Evolutionary conservation across 92 coral and sea anemone species (phyloP).

Genomic region (Zoanthus sociatus): DNA sequence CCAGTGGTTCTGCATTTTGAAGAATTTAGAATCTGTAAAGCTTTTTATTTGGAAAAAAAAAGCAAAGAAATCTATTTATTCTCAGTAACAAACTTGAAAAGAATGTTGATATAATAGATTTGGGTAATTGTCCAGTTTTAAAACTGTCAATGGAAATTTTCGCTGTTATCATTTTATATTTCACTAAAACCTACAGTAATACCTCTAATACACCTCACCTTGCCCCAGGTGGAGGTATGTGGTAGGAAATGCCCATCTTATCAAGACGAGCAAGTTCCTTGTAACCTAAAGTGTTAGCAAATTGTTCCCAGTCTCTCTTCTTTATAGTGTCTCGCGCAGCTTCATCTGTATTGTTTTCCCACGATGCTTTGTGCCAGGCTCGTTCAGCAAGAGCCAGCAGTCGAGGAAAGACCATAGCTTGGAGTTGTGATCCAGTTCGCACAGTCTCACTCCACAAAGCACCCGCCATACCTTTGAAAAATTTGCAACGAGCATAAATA

Average conservation of each 20-base stretch:
- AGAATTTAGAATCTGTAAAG: too few species aligned
- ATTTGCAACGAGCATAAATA: background rate
- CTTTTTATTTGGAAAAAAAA: too few species aligned
- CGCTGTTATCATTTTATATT: background rate
- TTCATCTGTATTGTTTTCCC: slow-evolving; percentile 72
- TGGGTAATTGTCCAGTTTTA: background rate
- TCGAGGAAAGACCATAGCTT: slow-evolving; percentile 89
- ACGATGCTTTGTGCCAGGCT: slow-evolving; percentile 96
- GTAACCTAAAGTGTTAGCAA: slow-evolving; percentile 86
- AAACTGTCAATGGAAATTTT: background rate
- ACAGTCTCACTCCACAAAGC: slow-evolving; percentile 95
- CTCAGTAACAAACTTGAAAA: too few species aligned
- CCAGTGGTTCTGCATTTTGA: too few species aligned
- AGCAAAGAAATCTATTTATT: too few species aligned
- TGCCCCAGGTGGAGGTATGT: slow-evolving; percentile 84
- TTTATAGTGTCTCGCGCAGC: slow-evolving; percentile 55
- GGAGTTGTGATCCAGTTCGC: slow-evolving; percentile 86
- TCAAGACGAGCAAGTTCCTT: slow-evolving; percentile 86
- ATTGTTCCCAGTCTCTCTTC: slow-evolving; percentile 76
- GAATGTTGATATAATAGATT: too few species aligned
- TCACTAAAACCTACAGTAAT: background rate
- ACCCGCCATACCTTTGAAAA: slow-evolving; percentile 80
- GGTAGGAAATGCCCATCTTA: slow-evolving; percentile 79
- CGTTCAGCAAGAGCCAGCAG: slow-evolving; percentile 92
- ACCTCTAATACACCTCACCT: slow-evolving; percentile 51